Evolutionary conservation across 1,140 invertebrate genomes (phyloP), one percentile per base, ranked within the genome.

Genomic region (Belonocnema kinseyi): DNA sequence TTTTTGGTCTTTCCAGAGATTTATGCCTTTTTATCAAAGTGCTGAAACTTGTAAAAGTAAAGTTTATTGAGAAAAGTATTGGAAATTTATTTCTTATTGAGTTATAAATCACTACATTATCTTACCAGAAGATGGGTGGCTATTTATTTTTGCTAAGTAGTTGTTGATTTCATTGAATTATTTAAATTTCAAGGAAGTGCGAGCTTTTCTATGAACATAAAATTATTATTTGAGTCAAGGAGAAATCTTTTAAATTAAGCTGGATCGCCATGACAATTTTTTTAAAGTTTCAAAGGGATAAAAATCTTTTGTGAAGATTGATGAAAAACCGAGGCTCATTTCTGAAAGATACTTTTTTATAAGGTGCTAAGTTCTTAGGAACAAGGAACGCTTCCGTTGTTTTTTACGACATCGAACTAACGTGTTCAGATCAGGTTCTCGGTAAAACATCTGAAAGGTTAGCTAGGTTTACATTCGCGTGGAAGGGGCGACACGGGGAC

Each of bases 391-490:
- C 58, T 61, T 61, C 21, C 19, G 53, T 54, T 61, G 21, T 66
- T 7, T 66, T 66, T 66, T 66, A 66, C 26, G 61, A 66, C 61
- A 66, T 66, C 26, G 14, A 66, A 33, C 16, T 66, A 66, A 66
- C 21, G 61, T 40, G 61, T 33, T 66, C 40, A 33, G 73, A 71
- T 82, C 73, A 77, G 72, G 40, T 85, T 85, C 84, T 75, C 77
- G 84, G 84, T 85, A 85, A 85, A 85, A 83, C 81, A 85, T 85
- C 82, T 82, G 80, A 77, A 83, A 79, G 83, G 78, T 82, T 83
- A 81, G 75, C 79, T 85, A 77, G 83, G 79, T 73, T 16, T 40
- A 52, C 79, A 85, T 83, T 79, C 77, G 82, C 76, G 74, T 33
- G 61, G 21, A 66, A 66, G 26, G 82, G 78, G 75, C 82, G 83